Evolutionary conservation across 2,888 invertebrate species (phyloP), one percentile per base, ranked within the genome.

Genomic region (Drosophila cracens): DNA sequence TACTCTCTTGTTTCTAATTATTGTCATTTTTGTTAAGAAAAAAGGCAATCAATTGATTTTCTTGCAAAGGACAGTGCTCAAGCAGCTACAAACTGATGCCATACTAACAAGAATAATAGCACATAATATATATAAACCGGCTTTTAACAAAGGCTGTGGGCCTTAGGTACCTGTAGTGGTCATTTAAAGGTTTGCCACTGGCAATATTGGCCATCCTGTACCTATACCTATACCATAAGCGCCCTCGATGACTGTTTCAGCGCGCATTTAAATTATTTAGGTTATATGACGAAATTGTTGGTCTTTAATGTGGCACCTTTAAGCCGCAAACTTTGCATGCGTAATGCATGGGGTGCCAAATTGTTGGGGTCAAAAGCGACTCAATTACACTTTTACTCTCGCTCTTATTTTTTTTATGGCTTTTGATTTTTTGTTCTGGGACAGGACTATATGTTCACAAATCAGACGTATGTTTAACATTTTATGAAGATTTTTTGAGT

Each of bases 211-310:
- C 52, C 43, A 63, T 68, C 59, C 56, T 59, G 38, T 48, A 27
- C 40, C 64, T 51, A 13, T 43, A 29, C 29, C 68, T 51, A 21
- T 27, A 62, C 40, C 27, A 62, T 21, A 33, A 70, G 54, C 63
- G 78, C 46, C 69, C 49, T 54, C 56, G 56, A 54, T 71, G 62
- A 79, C 63, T 57, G 68, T 63, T 79, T 75, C 71, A 74, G 33
- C 61, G 74, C 74, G 71, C 87, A 81, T 76, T 79, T 78, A 58
- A 76, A 79, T 83, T 83, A 86, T 87, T 83, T 84, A 75, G 84
- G 81, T 87, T 85, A 82, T 69, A 56, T 62, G 73, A 74, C 65
- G 46, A 62, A 76, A 59, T 69, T 52, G 59, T 53, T 63, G 43
- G 31, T 61, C 43, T 71, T 57, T 59, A 64, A 51, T 67, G 53